Evolutionary conservation across 2,888 invertebrate species (phyloP), one percentile per base, ranked within the genome.

Genomic region (Acrocera orbiculus): DNA sequence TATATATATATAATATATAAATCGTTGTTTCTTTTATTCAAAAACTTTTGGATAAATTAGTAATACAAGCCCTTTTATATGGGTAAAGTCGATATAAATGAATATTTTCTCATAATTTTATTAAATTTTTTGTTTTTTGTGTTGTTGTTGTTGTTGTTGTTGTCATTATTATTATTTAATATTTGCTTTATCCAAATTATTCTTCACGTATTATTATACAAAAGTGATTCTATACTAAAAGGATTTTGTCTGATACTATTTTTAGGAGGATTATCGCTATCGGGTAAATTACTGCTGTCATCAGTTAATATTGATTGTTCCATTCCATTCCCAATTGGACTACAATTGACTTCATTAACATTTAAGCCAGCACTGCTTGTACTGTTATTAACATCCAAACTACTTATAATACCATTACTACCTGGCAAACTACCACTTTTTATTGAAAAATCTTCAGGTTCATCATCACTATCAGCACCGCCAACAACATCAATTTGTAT

Each of bases 401-500:
- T 13, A 64, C 64, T 1, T 63, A 65, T 4, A 59, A 52, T 0
- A 63, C 65, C 44, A 63, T 66, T 52, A 56, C 64, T 42, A 58
- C 23, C 6, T 62, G 2, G 64, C 10, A 10, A 14, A 13, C 9
- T 27, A 63, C 27, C 11, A 17, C 16, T 32, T 30, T 42, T 42
- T 15, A 38, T 27, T 1, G 67, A 67, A 49, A 70, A 70, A 54
- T 68, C 71, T 52, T 52, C 54, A 14, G 50, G 45, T 33, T 56
- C 56, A 20, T 77, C 76, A 49, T 79, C 81, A 44, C 78, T 78
- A 44, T 77, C 77, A 10, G 76, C 69, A 33, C 70, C 72, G 8
- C 83, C 83, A n/a, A 83, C 85, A 13, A 85, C 85, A 56, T 85
- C 85, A 46, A 85, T 85, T 62, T 77, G 76, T 56, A 74, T 71